A percentile compares a stretch with the other conserved stretches of the same genome.
Evolutionary conservation across 1,140 invertebrate species (phyloP).

Genomic region (Heliconius eleuchia): DNA sequence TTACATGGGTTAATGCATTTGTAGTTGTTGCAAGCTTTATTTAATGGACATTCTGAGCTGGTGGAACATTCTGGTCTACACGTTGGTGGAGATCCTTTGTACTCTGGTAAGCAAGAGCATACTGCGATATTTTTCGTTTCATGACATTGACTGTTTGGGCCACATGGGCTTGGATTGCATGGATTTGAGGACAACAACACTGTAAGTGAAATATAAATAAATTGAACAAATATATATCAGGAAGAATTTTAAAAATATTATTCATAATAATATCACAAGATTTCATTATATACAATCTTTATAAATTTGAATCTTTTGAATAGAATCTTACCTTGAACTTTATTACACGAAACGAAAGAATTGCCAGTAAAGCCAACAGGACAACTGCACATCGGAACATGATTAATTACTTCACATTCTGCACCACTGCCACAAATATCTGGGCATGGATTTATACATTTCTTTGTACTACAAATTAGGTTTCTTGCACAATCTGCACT

Average conservation of each 20-base stretch:
- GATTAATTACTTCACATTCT: constrained; percentile 90
- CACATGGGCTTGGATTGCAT: constrained; percentile 86
- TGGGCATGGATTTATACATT: constrained; percentile 93
- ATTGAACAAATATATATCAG: neutral
- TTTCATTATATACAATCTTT: neutral
- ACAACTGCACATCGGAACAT: constrained; percentile 89
- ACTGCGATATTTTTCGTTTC: constrained; percentile 84
- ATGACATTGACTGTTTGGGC: constrained; percentile 84
- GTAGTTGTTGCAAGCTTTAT: constrained; percentile 85
- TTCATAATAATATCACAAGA: neutral
- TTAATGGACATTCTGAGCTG: constrained; percentile 84
- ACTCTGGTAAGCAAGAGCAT: constrained; percentile 86
- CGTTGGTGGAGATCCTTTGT: constrained; percentile 85
- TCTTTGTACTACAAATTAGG: constrained; percentile 89
- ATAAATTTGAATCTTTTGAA: neutral
- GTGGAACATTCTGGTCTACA: constrained; percentile 86
- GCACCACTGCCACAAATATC: constrained; percentile 91
- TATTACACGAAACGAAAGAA: constrained; percentile 83
- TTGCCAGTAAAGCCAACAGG: constrained; percentile 82
- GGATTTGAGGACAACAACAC: constrained; percentile 56
- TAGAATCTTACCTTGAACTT: constrained; percentile 55
- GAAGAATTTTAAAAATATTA: constrained; percentile 11
- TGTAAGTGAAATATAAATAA: constrained; percentile 56
- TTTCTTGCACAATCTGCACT: constrained; percentile 90
- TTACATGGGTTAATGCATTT: constrained; percentile 87